Evolutionary conservation across 2,113 vertebrate species (phyloP), one percentile per base, ranked within the genome.

Genomic region (Fregata magnificens): DNA sequence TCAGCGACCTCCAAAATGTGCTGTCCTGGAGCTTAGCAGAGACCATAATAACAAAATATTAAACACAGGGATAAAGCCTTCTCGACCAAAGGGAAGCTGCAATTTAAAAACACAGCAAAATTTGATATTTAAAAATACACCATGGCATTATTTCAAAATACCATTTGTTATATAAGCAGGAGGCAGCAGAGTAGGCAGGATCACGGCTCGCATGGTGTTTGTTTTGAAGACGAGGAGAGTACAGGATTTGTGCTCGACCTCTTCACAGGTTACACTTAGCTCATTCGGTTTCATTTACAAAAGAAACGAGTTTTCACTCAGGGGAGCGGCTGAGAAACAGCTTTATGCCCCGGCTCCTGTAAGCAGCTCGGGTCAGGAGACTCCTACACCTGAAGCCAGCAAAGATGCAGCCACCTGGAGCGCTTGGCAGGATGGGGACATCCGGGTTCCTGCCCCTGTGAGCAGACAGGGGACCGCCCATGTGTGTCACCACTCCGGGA

Each of bases 101-200:
- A 95, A 85, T 96, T 95, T 95, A 79, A 96, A 97, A 93, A 94
- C 93, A 95, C 93, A 97, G 94, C 89, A 96, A 87, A 96, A 95
- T 95, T 77, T 82, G 93, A 96, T 97, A 97, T 95, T 95, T 96
- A 82, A 96, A 97, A 95, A 95, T 85, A 97, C 71, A 86, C 89
- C 36, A 44, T 80, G 93, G 91, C 84, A 88, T 77, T 88, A 88
- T 88, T 96, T 95, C 86, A 81, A 93, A 96, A 93, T 91, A 82
- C 84, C 93, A 66, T 79, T 97, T 81, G 74, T 96, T 92, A 88
- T 67, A 94, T 52, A 86, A 90, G 87, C 67, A 88, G 74, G 58
- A 92, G 67, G 42, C 31, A 91, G 74, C 7, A 3, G 71, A 79
- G 81, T 50, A 85, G 24, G 67, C 71, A 83, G 59, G 84, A 90